A percentile compares a stretch with the other conserved stretches of the same genome.
These are phyloP conservation scores for Zosterops pallidus DNA, from an alignment of 2,113 vertebrate genomes.

Conservation along the genomic window DNA sequence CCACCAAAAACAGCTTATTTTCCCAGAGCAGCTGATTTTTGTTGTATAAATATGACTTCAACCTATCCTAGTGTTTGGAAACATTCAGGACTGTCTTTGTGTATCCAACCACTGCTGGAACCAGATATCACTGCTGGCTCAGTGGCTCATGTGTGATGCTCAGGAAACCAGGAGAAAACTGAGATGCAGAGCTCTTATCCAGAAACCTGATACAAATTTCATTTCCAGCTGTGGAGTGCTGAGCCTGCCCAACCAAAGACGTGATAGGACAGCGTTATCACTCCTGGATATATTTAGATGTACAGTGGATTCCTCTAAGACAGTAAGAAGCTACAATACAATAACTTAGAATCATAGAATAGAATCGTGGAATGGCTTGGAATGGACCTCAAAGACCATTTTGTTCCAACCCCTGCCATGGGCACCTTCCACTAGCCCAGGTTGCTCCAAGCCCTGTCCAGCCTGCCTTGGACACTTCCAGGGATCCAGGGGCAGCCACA, in stretches of 20 bases:
- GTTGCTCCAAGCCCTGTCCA: neutral
- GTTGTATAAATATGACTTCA: neutral
- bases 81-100: neutral
- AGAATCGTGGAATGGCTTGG: neutral
- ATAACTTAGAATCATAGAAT: neutral
- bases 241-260: neutral
- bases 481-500: neutral
- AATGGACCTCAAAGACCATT: neutral
- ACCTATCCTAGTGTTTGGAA: neutral
- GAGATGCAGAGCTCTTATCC: neutral
- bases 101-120: neutral
- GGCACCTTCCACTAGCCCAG: rapidly evolving
- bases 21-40: neutral
- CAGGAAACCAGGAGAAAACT: neutral
- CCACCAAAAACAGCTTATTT: neutral
- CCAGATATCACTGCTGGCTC: neutral
- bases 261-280: neutral
- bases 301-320: neutral
- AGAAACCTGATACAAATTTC: neutral
- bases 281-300: neutral
- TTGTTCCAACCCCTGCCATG: neutral
- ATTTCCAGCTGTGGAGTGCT: neutral
- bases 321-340: neutral
- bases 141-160: neutral
- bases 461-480: neutral